These are phyloP conservation scores for Morpho deidamia DNA, from an alignment of 2,888 invertebrate genomes.

Conservation along the genomic window DNA sequence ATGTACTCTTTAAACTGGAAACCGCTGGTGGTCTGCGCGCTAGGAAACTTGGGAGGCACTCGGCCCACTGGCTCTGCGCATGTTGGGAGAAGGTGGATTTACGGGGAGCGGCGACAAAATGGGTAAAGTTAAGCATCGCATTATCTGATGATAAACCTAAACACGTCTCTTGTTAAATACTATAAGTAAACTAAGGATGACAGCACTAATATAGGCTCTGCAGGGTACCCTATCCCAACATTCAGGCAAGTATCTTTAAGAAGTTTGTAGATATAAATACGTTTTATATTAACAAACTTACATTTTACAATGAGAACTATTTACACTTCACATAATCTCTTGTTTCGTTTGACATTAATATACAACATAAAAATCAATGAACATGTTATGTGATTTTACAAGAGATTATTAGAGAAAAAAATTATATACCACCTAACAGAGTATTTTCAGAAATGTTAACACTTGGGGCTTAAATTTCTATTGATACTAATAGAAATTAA, in stretches of 20 bases:
- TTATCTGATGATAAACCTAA: slow-evolving; percentile 25
- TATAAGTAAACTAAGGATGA: not conserved
- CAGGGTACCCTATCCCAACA: slow-evolving; percentile 99
- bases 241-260: slow-evolving; percentile 86
- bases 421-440: too few species aligned
- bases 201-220: slow-evolving; percentile 51
- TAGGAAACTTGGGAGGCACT: slow-evolving; percentile 81
- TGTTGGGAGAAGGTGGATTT: slow-evolving; percentile 75
- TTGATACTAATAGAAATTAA: too few species aligned
- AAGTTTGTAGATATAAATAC: slow-evolving; percentile 45
- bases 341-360: not conserved
- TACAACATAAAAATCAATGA: not conserved
- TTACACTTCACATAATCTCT: not conserved
- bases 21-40: slow-evolving; percentile 79
- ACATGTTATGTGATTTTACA: too few species aligned
- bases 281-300: slow-evolving; percentile 44
- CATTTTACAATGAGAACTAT: not conserved
- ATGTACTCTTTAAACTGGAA: slow-evolving; percentile 75
- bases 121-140: slow-evolving; percentile 11
- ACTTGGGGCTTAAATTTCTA: too few species aligned
- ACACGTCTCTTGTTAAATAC: slow-evolving; percentile 25
- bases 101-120: slow-evolving; percentile 44
- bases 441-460: too few species aligned
- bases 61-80: slow-evolving; percentile 83
- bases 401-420: too few species aligned